Conservation (phyloP, 1,140 invertebrate species). For the Macrobrachium nipponense region DNA sequence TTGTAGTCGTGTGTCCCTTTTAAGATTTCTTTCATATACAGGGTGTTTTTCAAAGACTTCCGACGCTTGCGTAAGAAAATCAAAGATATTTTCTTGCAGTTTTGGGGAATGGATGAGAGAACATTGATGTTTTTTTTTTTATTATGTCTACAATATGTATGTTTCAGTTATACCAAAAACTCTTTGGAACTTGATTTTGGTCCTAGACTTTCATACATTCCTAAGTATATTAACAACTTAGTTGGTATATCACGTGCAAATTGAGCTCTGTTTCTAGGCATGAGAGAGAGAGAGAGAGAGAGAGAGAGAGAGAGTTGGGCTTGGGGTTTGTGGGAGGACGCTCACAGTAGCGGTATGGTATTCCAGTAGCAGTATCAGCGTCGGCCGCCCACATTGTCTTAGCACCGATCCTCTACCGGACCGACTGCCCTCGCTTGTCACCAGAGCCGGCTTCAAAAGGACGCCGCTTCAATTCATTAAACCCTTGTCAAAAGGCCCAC, state of each 20-base stretch:
- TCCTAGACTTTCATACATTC: too few relatives aligned
- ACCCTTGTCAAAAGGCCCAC: conserved; percentile 40
- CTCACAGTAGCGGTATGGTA: background rate
- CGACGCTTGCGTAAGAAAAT: too few relatives aligned
- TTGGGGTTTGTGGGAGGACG: background rate
- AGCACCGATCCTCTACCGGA: conserved; percentile 36
- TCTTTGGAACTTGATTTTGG: too few relatives aligned
- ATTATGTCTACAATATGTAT: too few relatives aligned
- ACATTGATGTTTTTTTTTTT: too few relatives aligned
- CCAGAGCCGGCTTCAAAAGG: conserved; percentile 43
- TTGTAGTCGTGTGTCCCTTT: too few relatives aligned
- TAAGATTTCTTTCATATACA: too few relatives aligned
- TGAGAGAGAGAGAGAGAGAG: background rate
- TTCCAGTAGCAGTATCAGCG: conserved; percentile 51
- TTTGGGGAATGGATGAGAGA: too few relatives aligned
- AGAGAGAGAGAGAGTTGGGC: background rate
- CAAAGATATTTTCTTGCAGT: too few relatives aligned
- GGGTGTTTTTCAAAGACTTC: too few relatives aligned
- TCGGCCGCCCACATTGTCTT: conserved; percentile 50
- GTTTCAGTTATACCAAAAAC: too few relatives aligned
- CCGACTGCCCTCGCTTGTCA: conserved; percentile 37
- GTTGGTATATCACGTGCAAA: background rate
- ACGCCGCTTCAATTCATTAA: conserved; percentile 44
- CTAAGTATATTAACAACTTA: background rate
- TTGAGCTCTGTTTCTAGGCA: background rate